phyloP scores from a whole-genome alignment of 2,113 vertebrate species.

The Guaruba guarouba region DNA sequence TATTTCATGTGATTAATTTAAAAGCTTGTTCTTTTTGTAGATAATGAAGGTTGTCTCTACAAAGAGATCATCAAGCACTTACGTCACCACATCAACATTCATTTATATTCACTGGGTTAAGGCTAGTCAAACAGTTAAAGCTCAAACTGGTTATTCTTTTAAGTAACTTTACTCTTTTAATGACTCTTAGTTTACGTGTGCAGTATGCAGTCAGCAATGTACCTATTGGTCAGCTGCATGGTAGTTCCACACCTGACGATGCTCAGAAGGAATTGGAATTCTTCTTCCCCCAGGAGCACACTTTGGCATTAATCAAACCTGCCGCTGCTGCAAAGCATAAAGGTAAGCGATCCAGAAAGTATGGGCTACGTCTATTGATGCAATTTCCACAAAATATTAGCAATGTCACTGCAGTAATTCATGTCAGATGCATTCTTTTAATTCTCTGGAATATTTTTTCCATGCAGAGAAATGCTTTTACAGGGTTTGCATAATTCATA shows the following conservation, averaged over 20 bases:
- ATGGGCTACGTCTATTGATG: neutral
- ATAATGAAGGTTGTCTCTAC: neutral
- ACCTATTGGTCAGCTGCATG: conserved; percentile 69
- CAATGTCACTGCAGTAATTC: neutral
- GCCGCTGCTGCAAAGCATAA: conserved; percentile 46
- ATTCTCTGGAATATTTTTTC: neutral
- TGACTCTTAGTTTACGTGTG: conserved; percentile 58
- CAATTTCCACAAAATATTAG: neutral
- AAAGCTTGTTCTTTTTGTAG: neutral
- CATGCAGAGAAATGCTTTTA: neutral
- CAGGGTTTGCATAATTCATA: neutral
- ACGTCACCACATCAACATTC: neutral
- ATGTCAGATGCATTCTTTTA: neutral
- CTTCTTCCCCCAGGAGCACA: conserved; percentile 74
- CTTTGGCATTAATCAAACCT: conserved; percentile 73
- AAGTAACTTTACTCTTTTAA: neutral
- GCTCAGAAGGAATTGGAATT: conserved; percentile 68
- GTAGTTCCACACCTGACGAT: conserved; percentile 31
- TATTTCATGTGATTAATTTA: neutral
- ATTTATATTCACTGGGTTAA: neutral
- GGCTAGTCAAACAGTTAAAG: neutral
- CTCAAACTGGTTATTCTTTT: neutral
- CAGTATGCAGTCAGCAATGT: neutral
- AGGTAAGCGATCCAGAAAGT: conserved; percentile 29
- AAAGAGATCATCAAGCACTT: neutral